phyloP scores from a whole-genome alignment of 2,113 vertebrate species.

The Kobus ellipsiprymnus region DNA sequence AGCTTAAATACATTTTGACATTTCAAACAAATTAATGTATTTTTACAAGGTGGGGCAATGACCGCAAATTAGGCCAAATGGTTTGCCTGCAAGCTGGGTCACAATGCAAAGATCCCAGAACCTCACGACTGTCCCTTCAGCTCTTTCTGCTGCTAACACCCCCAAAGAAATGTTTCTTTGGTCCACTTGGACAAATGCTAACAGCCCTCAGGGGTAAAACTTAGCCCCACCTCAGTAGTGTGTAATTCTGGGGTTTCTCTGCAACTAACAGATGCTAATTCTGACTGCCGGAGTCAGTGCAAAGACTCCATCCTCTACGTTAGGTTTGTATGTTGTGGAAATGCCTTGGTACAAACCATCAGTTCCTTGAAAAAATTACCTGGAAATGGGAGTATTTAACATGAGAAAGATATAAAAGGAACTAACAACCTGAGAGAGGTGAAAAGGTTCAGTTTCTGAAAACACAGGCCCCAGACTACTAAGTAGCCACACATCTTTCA shows the following conservation, averaged over 20 bases:
- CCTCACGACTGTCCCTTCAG: not conserved
- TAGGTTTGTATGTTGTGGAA: not conserved
- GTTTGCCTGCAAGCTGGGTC: slow-evolving; percentile 28
- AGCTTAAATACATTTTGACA: slow-evolving; percentile 62
- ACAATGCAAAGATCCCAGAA: slow-evolving; percentile 8
- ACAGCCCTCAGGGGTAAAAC: not conserved
- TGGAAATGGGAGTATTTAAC: slow-evolving; percentile 7
- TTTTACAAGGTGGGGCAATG: slow-evolving; percentile 53
- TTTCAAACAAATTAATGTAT: slow-evolving; percentile 61
- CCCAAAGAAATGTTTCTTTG: not conserved
- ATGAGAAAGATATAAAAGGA: slow-evolving; percentile 37
- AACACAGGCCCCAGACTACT: slow-evolving; percentile 28
- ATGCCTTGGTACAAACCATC: not conserved
- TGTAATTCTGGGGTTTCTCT: not conserved
- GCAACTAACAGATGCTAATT: not conserved
- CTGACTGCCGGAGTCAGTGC: not conserved
- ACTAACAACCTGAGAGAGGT: slow-evolving; percentile 15
- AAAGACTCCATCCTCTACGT: not conserved
- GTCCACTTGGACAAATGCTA: not conserved
- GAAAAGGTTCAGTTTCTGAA: slow-evolving; percentile 16
- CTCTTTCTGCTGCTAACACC: not conserved
- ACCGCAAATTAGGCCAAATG: slow-evolving; percentile 50
- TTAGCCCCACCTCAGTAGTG: not conserved
- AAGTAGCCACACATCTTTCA: slow-evolving; percentile 61
- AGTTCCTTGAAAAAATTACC: slow-evolving; percentile 44